Percentiles rank a stretch among this genome's conserved stretches.
These are phyloP conservation scores for Otus scops DNA, from an alignment of 2,797 vertebrate genomes.

Conservation along the genomic window DNA sequence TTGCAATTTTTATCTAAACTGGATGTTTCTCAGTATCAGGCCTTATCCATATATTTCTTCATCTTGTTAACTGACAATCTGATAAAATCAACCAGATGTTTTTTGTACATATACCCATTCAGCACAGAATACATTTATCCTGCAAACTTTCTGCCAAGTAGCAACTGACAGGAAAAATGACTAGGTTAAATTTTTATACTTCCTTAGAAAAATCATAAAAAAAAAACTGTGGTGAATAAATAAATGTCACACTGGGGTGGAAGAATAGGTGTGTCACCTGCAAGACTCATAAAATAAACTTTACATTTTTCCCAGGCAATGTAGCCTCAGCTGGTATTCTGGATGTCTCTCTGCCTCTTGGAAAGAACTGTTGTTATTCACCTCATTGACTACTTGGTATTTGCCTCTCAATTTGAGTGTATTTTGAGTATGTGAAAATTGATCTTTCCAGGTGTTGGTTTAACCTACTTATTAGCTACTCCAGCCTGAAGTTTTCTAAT, in stretches of 20 bases:
- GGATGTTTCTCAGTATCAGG: not conserved
- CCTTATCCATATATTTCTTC: not conserved
- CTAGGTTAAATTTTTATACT: not conserved
- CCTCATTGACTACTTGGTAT: not conserved
- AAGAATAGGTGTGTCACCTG: not conserved
- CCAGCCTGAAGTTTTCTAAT: not conserved
- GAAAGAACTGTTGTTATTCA: not conserved
- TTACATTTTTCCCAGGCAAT: not conserved
- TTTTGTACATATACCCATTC: not conserved
- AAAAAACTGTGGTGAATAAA: not conserved
- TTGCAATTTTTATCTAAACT: not conserved
- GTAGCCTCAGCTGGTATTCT: not conserved
- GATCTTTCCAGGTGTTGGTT: not conserved
- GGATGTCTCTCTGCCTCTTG: accelerated
- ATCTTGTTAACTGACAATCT: not conserved
- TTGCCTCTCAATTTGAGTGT: not conserved
- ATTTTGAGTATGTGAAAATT: not conserved
- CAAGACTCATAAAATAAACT: not conserved
- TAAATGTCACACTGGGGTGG: not conserved
- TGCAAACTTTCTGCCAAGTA: not conserved
- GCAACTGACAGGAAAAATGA: not conserved
- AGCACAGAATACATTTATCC: not conserved
- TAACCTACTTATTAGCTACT: not conserved
- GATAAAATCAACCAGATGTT: not conserved
- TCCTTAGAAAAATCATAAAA: not conserved